These are phyloP conservation scores for Mormoops blainvillei DNA, from an alignment of 2,113 vertebrate species.

Conservation along the genomic window DNA sequence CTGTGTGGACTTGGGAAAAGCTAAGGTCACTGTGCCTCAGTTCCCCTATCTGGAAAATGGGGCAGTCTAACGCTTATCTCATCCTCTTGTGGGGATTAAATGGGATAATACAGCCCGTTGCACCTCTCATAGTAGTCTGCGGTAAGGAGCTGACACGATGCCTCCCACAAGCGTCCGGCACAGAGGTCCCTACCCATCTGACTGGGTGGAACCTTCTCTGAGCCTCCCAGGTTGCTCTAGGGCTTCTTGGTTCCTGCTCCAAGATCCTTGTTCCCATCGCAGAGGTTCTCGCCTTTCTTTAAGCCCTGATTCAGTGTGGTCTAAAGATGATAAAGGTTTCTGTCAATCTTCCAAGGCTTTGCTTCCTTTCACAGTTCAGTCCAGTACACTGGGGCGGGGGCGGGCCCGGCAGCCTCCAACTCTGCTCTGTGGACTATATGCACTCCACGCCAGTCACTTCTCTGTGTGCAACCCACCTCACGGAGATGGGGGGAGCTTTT, in stretches of 20 bases:
- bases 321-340: background rate
- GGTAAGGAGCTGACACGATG: background rate
- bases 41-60: background rate
- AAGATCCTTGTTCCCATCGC: background rate
- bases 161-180: background rate
- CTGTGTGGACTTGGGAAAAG: background rate
- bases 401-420: background rate
- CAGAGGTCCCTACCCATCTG: background rate
- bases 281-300: background rate
- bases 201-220: background rate
- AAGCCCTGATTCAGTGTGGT: background rate
- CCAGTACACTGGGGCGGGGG: background rate
- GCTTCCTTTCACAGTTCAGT: background rate
- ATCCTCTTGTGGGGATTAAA: background rate
- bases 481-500: background rate
- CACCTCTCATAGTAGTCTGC: background rate
- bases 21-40: background rate
- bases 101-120: background rate
- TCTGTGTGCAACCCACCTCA: background rate
- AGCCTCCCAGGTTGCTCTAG: background rate
- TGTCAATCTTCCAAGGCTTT: background rate
- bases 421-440: background rate
- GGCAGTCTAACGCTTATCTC: background rate
- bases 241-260: background rate
- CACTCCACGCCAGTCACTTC: background rate